Base-by-base conservation (phyloP, 92 coral and sea anemone genomes). In the Phenganax subtilis region DNA sequence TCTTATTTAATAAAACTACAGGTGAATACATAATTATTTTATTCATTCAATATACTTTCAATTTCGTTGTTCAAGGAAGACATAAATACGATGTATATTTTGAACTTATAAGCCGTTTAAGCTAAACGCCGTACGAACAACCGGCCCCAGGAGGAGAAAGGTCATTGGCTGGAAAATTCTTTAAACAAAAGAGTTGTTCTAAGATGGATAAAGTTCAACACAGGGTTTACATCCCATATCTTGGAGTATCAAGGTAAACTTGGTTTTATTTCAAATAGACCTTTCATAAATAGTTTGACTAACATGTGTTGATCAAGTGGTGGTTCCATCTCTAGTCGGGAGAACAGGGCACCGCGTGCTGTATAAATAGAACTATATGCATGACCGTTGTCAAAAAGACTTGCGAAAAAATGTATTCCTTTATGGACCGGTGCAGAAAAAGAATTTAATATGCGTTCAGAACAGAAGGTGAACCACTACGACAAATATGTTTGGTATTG, bases 301-400 rank as follows among this genome's bases (percentile, higher is more conserved):
- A 68, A 60, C 12, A 85, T 85, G 17, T 79, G 82, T 54, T 87
- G 85, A 12, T 87, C 90, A 84, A 84, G 84, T 6, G 90, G 82
- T 8, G 37, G 29, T 0, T 57, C 10, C 3, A 28, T 75, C 57
- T 80, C 87, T 25, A 64, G 55, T 12, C 84, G 37, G 0, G 81
- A 65, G 14, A 84, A 85, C 59, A 88, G 61, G 67, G 86, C 86
- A 57, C 86, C 85, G 27, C 86, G 62, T 20, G 84, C 84, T 14
- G 84, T 84, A 57, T 87, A 84, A 20, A 20, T 20, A 20, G 25
- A 20, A 20, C 25, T 20, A 20, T 20, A 20, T 20, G 25, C 25
- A 20, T 20, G 25, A 20, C 25, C 25, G 25, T 20, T 20, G 25
- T 20, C 25, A 20, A 20, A 20, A 20, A 77, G 25, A 20, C 25